These are phyloP conservation scores for Rallus limicola DNA, from an alignment of 2,113 vertebrate species.

Conservation along the genomic window DNA sequence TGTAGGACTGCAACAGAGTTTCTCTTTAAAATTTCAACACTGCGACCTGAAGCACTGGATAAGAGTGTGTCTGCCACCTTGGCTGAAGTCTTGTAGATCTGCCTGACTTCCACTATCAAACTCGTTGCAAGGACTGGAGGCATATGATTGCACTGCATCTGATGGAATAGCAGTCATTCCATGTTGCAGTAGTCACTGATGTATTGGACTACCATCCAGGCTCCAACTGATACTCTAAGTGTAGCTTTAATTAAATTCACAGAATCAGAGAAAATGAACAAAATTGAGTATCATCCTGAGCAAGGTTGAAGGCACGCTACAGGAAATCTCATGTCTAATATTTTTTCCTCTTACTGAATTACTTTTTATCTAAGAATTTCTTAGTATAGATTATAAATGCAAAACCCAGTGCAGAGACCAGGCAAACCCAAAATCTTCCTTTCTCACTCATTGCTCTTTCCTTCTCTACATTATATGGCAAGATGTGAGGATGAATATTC, in stretches of 20 bases:
- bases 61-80: background rate
- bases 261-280: background rate
- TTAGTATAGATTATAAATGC: background rate
- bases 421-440: background rate
- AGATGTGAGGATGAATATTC: background rate
- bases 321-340: background rate
- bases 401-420: background rate
- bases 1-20: background rate
- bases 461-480: background rate
- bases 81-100: background rate
- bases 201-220: background rate
- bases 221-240: background rate
- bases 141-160: rapidly evolving
- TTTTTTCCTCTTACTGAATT: background rate
- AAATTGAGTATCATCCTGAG: background rate
- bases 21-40: background rate
- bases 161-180: background rate
- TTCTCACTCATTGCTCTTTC: background rate
- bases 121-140: background rate
- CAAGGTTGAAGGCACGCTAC: background rate
- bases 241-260: background rate
- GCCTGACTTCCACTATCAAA: background rate
- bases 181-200: rapidly evolving
- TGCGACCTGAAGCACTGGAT: background rate
- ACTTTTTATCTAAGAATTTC: background rate